Conservation (phyloP, 2,113 vertebrate species). For the Neofelis nebulosa region DNA sequence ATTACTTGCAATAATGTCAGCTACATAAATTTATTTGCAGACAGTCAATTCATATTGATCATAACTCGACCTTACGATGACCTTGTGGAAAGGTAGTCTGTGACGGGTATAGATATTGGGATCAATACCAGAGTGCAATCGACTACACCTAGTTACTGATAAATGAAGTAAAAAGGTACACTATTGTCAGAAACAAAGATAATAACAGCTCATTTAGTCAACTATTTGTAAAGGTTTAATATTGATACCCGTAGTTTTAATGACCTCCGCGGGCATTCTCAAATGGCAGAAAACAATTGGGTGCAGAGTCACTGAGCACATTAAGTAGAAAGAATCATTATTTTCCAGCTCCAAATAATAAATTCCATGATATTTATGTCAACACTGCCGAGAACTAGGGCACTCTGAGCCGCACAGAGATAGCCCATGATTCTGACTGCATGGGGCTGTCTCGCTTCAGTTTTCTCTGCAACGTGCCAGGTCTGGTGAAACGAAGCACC, state of each 20-base stretch:
- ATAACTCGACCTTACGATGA: conserved; percentile 89
- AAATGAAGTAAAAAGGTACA: conserved; percentile 86
- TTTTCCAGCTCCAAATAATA: conserved; percentile 84
- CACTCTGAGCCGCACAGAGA: conserved; percentile 72
- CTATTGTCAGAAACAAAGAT: conserved; percentile 88
- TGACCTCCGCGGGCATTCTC: conserved; percentile 86
- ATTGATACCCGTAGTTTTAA: conserved; percentile 88
- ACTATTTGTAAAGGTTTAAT: conserved; percentile 88
- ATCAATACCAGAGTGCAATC: conserved; percentile 91
- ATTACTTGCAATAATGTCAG: conserved; percentile 88
- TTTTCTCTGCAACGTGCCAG: conserved; percentile 80
- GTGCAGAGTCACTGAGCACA: conserved; percentile 81
- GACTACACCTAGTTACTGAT: conserved; percentile 90
- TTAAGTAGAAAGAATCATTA: conserved; percentile 86
- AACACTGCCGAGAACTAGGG: conserved; percentile 78
- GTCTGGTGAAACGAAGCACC: conserved; percentile 83
- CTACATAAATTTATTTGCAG: conserved; percentile 92
- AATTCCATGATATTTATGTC: conserved; percentile 84
- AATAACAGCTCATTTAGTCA: conserved; percentile 88
- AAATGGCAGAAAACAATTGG: conserved; percentile 85
- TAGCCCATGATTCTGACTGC: conserved; percentile 77
- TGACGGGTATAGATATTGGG: conserved; percentile 90
- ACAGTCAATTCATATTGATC: conserved; percentile 94
- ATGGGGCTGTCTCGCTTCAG: conserved; percentile 60
- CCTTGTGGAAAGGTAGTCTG: conserved; percentile 90